Conservation (phyloP, 2,797 vertebrate genomes). For the Syngnathus rostellatus region DNA sequence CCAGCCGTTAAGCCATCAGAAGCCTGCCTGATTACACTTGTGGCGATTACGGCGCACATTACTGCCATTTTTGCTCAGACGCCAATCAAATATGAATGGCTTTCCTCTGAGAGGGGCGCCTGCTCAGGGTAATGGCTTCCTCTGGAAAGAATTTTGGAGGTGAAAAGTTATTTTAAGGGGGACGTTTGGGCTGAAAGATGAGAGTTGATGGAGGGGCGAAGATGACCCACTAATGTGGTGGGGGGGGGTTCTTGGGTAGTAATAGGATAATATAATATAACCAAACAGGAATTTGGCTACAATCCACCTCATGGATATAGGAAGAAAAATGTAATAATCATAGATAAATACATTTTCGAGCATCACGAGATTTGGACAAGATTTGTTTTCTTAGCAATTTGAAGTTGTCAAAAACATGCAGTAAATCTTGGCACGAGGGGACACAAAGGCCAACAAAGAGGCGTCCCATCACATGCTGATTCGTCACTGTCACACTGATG, state of each 20-base stretch:
- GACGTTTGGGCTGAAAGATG: conserved; percentile 50
- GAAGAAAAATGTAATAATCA: too few relatives aligned
- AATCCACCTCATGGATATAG: not conserved
- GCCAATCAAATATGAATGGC: conserved; percentile 61
- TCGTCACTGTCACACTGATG: not conserved
- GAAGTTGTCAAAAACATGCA: not conserved
- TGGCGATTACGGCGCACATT: conserved; percentile 60
- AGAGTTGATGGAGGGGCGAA: conserved; percentile 20
- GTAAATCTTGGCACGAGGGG: not conserved
- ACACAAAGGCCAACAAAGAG: not conserved
- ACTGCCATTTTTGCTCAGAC: conserved; percentile 62
- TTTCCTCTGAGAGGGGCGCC: conserved; percentile 37
- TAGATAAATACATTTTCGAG: not conserved
- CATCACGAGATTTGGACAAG: not conserved
- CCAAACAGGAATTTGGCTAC: too few relatives aligned
- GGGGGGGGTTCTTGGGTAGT: not conserved
- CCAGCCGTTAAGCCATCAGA: conserved; percentile 56
- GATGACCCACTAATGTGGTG: conserved; percentile 3
- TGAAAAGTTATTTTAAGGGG: conserved; percentile 57
- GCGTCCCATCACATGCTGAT: not conserved
- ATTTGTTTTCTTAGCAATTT: not conserved
- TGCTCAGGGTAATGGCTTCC: conserved; percentile 41
- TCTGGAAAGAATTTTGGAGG: conserved; percentile 61
- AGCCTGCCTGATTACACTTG: conserved; percentile 60
- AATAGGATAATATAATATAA: too few relatives aligned